Evolutionary conservation across 2,113 vertebrate species (phyloP).

Genomic region (Psophia crepitans): DNA sequence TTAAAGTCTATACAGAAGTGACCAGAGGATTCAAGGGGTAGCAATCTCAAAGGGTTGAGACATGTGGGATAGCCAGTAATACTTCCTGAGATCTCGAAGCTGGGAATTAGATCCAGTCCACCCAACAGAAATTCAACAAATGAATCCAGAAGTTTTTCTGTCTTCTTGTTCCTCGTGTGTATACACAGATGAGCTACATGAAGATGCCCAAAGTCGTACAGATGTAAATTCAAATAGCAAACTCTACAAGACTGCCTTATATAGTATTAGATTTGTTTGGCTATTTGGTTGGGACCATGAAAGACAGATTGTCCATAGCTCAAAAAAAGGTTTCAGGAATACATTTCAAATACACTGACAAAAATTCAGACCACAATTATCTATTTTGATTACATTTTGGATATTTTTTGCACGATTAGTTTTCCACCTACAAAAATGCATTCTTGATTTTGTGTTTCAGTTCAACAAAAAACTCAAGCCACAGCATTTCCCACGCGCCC

Average conservation of each 20-base stretch:
- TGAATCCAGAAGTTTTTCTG: not conserved
- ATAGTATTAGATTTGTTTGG: not conserved
- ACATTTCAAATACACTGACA: not conserved
- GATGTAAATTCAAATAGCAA: not conserved
- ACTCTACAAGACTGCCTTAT: not conserved
- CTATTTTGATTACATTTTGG: not conserved
- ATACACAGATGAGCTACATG: not conserved
- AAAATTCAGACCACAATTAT: not conserved
- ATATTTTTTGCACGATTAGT: not conserved
- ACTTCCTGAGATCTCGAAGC: not conserved
- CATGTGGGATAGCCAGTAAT: not conserved
- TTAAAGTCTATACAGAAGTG: not conserved
- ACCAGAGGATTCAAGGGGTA: not conserved
- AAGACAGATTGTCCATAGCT: not conserved
- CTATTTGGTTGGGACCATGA: not conserved
- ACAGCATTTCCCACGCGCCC: not conserved
- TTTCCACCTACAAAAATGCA: not conserved
- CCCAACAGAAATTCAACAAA: not conserved
- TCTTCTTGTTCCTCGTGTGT: not conserved
- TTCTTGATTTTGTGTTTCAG: not conserved
- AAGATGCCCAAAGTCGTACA: not conserved
- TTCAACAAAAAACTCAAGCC: not conserved
- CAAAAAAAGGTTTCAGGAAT: not conserved
- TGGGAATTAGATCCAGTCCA: not conserved
- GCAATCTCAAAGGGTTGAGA: not conserved